Evolutionary conservation across 2,113 vertebrate genomes (phyloP), one percentile per base, ranked within the genome.

Genomic region (Atherinomorus stipes): DNA sequence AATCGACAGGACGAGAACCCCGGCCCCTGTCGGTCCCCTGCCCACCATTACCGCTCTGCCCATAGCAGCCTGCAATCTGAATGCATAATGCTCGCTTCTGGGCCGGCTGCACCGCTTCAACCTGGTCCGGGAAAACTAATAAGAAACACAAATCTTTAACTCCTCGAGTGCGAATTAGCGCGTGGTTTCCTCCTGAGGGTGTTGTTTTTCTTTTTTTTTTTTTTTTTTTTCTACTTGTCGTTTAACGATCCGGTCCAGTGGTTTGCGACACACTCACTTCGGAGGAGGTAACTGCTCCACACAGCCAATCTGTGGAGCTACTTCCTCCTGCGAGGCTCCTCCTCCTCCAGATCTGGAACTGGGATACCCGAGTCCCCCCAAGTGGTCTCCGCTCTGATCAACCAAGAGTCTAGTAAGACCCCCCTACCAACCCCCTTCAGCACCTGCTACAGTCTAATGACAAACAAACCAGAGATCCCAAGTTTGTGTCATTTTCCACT

Each of bases 11-110:
- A 94, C 74, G 76, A 90, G 83, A 75, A 90, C 89, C 89, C 88
- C 82, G 83, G 90, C 88, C 89, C 90, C 88, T 79, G 84, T 87
- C 91, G 90, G 88, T 76, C 85, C 85, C 88, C 91, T 86, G 90
- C 94, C 95, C 94, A 94, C 88, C 94, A 93, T 93, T 92, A 94
- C 93, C 94, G 91, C 84, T 93, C 89, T 93, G 91, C 92, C 95
- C 95, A 94, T 95, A 94, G 91, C 94, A 92, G 93, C 91, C 91
- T 83, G 89, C 94, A 93, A 83, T 92, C 93, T 74, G 93, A 94
- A 93, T 92, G 95, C 96, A 96, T 97, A 92, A 62, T 95, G 95
- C 88, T 89, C 69, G 81, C 86, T 81, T 71, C 85, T 61, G 79
- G 62, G 57, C 85, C 87, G 78, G 83, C 80, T 38, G 74, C 76